These are phyloP conservation scores for Hymenopus coronatus DNA, from an alignment of 2,888 invertebrate genomes.

Conservation along the genomic window DNA sequence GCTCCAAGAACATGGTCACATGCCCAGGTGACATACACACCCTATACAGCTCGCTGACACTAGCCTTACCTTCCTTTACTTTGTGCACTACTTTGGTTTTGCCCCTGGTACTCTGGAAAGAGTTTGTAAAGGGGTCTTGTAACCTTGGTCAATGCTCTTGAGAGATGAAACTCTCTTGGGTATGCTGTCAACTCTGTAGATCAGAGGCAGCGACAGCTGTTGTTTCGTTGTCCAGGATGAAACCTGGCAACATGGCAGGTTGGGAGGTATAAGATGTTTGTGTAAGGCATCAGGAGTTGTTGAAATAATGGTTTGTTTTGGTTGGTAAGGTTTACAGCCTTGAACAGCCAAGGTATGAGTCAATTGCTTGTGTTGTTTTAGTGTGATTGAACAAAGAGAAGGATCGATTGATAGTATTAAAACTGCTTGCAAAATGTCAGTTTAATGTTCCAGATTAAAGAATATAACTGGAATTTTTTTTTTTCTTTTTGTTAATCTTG, in stretches of 20 bases:
- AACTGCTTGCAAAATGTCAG: neutral
- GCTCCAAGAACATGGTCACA: slow-evolving; percentile 23
- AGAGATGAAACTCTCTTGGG: slow-evolving; percentile 24
- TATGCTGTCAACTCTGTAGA: neutral
- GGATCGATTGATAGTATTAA: neutral
- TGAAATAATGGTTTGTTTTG: neutral
- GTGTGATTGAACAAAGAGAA: neutral
- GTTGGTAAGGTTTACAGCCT: neutral
- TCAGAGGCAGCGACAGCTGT: neutral
- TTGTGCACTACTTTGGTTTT: slow-evolving; percentile 21
- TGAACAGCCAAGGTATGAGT: neutral
- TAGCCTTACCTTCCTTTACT: neutral
- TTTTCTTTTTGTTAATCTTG: neutral
- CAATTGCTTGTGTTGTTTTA: neutral
- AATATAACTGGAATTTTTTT: neutral
- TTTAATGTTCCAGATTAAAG: neutral
- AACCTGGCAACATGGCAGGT: slow-evolving; percentile 21
- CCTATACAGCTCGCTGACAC: slow-evolving; percentile 34
- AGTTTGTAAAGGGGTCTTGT: slow-evolving; percentile 16
- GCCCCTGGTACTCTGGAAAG: slow-evolving; percentile 4
- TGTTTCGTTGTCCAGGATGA: slow-evolving; percentile 23
- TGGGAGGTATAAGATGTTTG: neutral
- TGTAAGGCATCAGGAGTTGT: neutral
- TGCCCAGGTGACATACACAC: slow-evolving; percentile 22
- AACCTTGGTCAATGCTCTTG: slow-evolving; percentile 23